phyloP scores from a whole-genome alignment of 2,113 vertebrate genomes.

The Cebus imitator region DNA sequence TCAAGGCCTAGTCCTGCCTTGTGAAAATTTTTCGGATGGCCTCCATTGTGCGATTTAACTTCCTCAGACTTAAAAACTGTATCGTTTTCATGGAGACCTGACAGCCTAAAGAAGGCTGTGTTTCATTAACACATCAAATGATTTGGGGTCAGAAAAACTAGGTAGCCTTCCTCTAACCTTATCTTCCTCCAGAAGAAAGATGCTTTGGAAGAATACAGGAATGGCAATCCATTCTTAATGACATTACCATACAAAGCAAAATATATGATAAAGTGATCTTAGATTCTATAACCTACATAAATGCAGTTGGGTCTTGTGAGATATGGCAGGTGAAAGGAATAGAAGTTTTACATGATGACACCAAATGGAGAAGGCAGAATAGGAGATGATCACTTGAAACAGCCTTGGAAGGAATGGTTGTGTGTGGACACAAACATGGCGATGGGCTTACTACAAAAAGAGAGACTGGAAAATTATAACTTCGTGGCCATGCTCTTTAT shows the following conservation, averaged over 20 bases:
- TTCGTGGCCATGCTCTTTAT: not conserved
- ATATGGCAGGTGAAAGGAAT: not conserved
- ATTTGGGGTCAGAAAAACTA: not conserved
- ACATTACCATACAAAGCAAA: not conserved
- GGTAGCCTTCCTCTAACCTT: not conserved
- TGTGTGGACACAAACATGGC: not conserved
- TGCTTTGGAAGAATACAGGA: conserved; percentile 32
- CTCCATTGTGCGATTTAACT: not conserved
- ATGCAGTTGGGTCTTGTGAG: not conserved
- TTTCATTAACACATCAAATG: conserved; percentile 2
- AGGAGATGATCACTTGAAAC: not conserved
- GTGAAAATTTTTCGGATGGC: not conserved
- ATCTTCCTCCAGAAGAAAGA: not conserved
- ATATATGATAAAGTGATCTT: not conserved
- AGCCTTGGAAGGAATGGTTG: not conserved
- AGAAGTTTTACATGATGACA: not conserved
- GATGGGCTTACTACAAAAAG: not conserved
- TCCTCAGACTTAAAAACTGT: not conserved
- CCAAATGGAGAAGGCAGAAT: not conserved
- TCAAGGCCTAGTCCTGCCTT: not conserved
- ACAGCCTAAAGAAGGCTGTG: not conserved
- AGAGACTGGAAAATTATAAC: not conserved
- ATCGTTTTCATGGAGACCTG: not conserved
- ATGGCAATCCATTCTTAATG: not conserved
- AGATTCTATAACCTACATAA: not conserved